Evolutionary conservation across 1,140 invertebrate species (phyloP).

Genomic region (Sogatella furcifera): DNA sequence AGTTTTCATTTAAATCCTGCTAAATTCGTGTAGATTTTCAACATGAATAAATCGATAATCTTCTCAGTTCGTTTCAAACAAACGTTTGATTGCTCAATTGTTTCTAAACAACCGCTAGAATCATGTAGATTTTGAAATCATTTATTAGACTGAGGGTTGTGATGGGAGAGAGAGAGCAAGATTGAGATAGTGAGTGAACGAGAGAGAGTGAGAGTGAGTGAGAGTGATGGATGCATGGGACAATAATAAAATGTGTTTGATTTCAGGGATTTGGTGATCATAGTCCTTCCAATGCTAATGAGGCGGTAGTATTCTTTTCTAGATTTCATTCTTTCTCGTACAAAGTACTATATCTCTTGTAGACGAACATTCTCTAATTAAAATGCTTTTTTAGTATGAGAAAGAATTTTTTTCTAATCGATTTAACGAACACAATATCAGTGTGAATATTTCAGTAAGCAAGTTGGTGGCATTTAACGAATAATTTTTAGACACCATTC

Average conservation of each 20-base stretch:
- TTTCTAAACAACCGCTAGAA: no score
- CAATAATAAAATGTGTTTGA: slow-evolving; percentile 26
- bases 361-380: slow-evolving; percentile 12
- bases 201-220: not conserved
- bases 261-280: slow-evolving; percentile 53
- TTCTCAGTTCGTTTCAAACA: no score
- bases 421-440: not conserved
- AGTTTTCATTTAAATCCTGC: no score
- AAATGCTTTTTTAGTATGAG: slow-evolving; percentile 13
- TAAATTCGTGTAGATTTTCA: no score
- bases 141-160: not conserved
- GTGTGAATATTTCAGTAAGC: not conserved
- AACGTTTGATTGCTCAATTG: no score
- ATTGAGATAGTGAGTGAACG: not conserved
- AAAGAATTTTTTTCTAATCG: slow-evolving; percentile 11
- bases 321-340: slow-evolving; percentile 31
- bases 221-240: not conserved
- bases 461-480: no score
- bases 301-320: slow-evolving; percentile 38
- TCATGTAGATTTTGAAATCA: no score
- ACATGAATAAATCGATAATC: no score
- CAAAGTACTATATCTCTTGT: slow-evolving; percentile 17
- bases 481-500: no score
- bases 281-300: slow-evolving; percentile 44
- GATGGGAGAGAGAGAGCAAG: not conserved